Conservation (phyloP, 2,888 invertebrate genomes). For the Catocala fraxini region DNA sequence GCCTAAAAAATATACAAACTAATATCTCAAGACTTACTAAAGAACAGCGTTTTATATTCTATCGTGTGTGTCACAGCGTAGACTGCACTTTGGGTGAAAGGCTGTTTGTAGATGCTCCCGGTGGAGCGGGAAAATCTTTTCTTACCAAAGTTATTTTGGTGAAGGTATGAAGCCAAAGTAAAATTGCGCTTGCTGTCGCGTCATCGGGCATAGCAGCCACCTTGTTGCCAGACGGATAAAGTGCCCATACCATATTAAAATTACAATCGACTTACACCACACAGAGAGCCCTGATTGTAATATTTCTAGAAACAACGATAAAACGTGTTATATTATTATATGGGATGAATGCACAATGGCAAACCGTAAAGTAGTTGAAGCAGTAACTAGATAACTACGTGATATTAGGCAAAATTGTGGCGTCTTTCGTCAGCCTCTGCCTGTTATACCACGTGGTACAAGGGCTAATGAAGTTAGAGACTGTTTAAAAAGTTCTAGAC, state of each 20-base stretch:
- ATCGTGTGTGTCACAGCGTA: background rate
- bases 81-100: background rate
- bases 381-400: too few relatives aligned
- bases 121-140: too few relatives aligned
- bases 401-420: too few relatives aligned
- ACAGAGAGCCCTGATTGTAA: constrained; percentile 1
- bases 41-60: background rate
- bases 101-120: background rate
- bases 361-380: too few relatives aligned
- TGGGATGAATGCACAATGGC: too few relatives aligned
- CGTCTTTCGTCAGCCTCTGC: too few relatives aligned
- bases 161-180: constrained; percentile 1
- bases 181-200: constrained; percentile 3
- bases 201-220: background rate
- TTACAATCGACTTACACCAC: background rate
- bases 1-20: background rate
- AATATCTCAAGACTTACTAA: background rate
- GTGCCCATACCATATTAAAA: background rate
- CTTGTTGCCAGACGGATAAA: background rate
- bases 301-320: constrained; percentile 8
- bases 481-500: too few relatives aligned
- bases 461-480: too few relatives aligned
- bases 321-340: too few relatives aligned
- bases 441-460: too few relatives aligned
- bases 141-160: background rate